Percentiles rank a stretch among this genome's conserved stretches.
phyloP scores from a whole-genome alignment of 37 sponge, comb jelly and placozoan species.

The Chondrilla cf. caribensis region DNA sequence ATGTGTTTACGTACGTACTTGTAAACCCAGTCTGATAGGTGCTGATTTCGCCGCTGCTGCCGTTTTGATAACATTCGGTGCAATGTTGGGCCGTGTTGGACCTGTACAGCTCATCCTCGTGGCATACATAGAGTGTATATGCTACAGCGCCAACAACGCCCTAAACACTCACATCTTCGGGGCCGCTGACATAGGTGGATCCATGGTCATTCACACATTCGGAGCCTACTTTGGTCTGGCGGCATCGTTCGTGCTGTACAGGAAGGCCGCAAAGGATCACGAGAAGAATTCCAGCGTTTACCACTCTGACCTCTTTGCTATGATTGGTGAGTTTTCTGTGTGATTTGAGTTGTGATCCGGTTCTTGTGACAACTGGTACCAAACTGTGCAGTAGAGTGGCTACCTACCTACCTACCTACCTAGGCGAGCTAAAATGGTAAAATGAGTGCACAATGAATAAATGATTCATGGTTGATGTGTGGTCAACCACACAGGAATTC shows the following conservation, averaged over 20 bases:
- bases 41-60: conserved; percentile 91
- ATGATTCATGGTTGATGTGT: too few species aligned
- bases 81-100: conserved; percentile 78
- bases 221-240: conserved; percentile 96
- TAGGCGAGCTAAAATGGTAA: too few species aligned
- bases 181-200: conserved; percentile 92
- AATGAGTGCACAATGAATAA: too few species aligned
- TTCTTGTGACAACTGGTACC: too few species aligned
- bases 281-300: conserved; percentile 56
- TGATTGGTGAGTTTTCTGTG: conserved; percentile 90
- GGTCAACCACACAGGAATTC: too few species aligned
- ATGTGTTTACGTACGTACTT: too few species aligned
- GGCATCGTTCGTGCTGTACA: conserved; percentile 61
- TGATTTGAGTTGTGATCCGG: not conserved
- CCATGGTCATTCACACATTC: conserved; percentile 90
- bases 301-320: conserved; percentile 86
- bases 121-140: conserved; percentile 82
- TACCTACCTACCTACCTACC: too few species aligned
- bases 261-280: conserved; percentile 57
- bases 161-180: conserved; percentile 49
- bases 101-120: conserved; percentile 84
- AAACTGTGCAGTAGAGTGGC: too few species aligned
- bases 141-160: conserved; percentile 79
- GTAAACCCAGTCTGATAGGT: conserved; percentile 57
- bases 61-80: conserved; percentile 91